Evolutionary conservation across 1,140 invertebrate genomes (phyloP).

Genomic region (Ostrea edulis): DNA sequence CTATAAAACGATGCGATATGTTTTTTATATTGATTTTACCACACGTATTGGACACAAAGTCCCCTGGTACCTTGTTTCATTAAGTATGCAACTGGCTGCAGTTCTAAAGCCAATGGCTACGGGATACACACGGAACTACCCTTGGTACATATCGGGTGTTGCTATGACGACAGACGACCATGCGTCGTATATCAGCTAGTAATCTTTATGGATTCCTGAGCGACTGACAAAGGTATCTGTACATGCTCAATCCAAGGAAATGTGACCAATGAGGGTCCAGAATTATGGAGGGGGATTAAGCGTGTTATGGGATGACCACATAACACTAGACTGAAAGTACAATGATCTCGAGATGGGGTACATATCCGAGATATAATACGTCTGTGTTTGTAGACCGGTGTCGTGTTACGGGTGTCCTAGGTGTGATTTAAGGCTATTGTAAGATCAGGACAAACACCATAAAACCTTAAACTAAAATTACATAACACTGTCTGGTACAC

Average conservation of each 20-base stretch:
- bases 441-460: constrained; percentile 28
- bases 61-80: constrained; percentile 15
- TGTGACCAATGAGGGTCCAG: background rate
- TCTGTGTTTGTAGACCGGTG: constrained; percentile 33
- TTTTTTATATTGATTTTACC: constrained; percentile 18
- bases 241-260: background rate
- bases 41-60: constrained; percentile 27
- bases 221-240: background rate
- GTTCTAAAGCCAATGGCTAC: constrained; percentile 25
- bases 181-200: constrained; percentile 11
- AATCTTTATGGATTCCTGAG: background rate
- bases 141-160: constrained; percentile 21
- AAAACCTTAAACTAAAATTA: constrained; percentile 31
- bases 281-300: background rate
- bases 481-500: constrained; percentile 28
- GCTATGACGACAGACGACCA: constrained; percentile 30
- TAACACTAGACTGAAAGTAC: background rate
- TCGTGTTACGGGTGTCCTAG: constrained; percentile 21
- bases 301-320: background rate
- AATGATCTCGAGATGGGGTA: background rate
- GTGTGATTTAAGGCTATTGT: constrained; percentile 38
- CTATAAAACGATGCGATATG: background rate
- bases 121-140: constrained; percentile 23
- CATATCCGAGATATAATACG: background rate
- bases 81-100: constrained; percentile 36